phyloP scores from a whole-genome alignment of 2,797 vertebrate species.

The Cynopterus sphinx region DNA sequence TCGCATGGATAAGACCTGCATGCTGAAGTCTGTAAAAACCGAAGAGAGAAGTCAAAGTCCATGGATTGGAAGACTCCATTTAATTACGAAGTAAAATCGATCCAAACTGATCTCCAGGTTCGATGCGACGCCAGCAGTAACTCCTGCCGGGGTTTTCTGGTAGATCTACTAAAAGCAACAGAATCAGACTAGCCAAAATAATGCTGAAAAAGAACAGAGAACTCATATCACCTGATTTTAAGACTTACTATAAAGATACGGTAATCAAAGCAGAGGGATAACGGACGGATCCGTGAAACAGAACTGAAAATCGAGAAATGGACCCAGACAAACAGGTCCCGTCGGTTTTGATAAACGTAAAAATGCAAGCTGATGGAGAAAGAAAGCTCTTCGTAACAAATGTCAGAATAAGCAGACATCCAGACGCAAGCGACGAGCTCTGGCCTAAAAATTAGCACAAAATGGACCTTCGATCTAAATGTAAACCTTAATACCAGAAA shows the following conservation, averaged over 20 bases:
- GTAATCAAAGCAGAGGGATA: too few species aligned
- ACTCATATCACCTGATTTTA: not conserved
- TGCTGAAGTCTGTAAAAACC: not conserved
- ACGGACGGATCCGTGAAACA: too few species aligned
- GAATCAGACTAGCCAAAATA: not conserved
- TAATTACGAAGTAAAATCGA: not conserved
- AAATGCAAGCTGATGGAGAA: not conserved
- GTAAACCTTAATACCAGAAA: not conserved
- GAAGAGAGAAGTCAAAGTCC: not conserved
- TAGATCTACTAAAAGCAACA: not conserved
- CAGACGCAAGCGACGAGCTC: not conserved
- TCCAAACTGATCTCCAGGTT: not conserved
- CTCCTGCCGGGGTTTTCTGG: not conserved
- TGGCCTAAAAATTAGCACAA: not conserved
- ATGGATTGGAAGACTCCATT: not conserved
- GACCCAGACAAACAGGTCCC: too few species aligned
- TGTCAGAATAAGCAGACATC: not conserved
- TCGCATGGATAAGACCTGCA: not conserved
- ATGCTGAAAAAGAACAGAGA: not conserved
- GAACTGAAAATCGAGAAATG: too few species aligned
- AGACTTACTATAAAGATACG: not conserved
- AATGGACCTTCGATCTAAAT: not conserved
- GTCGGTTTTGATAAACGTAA: not conserved
- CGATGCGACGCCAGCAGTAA: not conserved
- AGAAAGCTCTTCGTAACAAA: not conserved